Percentiles rank a stretch among this genome's conserved stretches.
Evolutionary conservation across 2,888 invertebrate species (phyloP).

Genomic region (Urechis unicinctus): DNA sequence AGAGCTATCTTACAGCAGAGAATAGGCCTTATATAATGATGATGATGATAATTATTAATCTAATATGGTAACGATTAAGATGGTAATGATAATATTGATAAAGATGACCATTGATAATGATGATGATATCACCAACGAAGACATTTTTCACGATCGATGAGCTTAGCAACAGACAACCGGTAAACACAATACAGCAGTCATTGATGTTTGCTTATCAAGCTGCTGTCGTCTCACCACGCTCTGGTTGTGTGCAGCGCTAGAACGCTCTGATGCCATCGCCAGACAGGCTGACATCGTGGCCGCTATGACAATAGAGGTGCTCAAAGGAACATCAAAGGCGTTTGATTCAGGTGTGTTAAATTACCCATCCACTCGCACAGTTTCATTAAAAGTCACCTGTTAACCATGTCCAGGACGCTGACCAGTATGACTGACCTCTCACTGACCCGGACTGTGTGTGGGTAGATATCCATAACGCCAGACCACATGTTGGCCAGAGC

Average conservation of each 20-base stretch:
- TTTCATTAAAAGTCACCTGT: too few relatives aligned
- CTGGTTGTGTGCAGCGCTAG: slow-evolving; percentile 52
- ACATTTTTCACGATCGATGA: not conserved
- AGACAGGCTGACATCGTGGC: slow-evolving; percentile 63
- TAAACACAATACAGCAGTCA: too few relatives aligned
- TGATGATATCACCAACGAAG: not conserved
- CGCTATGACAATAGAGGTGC: slow-evolving; percentile 61
- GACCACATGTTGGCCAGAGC: slow-evolving; percentile 62
- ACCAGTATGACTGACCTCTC: not conserved
- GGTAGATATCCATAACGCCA: slow-evolving; percentile 58
- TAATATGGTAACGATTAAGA: too few relatives aligned
- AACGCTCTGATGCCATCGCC: slow-evolving; percentile 58
- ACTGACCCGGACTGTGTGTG: not conserved
- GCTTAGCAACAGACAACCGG: too few relatives aligned
- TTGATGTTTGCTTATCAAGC: too few relatives aligned
- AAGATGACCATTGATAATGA: too few relatives aligned
- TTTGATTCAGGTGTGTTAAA: slow-evolving; percentile 57
- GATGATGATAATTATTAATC: too few relatives aligned
- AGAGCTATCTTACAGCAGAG: too few relatives aligned
- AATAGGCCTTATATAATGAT: too few relatives aligned
- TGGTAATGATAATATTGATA: slow-evolving; percentile 5
- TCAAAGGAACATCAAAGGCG: slow-evolving; percentile 62
- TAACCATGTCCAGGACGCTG: too few relatives aligned
- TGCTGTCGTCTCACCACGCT: too few relatives aligned
- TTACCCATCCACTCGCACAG: not conserved